A percentile compares a stretch with the other conserved stretches of the same genome.
Evolutionary conservation across 2,888 invertebrate genomes (phyloP).

Genomic region (Lapara coniferarum): DNA sequence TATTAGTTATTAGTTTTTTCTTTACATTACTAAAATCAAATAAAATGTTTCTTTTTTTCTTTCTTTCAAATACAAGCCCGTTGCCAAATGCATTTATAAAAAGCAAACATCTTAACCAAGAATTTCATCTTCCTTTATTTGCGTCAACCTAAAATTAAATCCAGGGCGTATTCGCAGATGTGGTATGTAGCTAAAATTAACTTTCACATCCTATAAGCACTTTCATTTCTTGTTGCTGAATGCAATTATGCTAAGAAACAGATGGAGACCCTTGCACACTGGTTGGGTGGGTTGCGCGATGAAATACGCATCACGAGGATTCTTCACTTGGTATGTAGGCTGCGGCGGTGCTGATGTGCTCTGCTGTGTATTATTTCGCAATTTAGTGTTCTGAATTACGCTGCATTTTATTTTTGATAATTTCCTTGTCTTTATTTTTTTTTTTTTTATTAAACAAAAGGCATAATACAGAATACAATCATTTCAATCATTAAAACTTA

Average conservation of each 20-base stretch:
- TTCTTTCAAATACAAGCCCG: neutral
- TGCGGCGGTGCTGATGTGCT: neutral
- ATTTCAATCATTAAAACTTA: too few species aligned
- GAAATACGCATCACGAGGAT: slow-evolving; percentile 2
- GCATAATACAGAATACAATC: too few species aligned
- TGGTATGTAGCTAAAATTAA: slow-evolving; percentile 25
- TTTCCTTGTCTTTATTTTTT: neutral
- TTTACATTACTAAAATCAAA: too few species aligned
- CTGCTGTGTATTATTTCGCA: neutral
- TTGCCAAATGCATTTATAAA: neutral
- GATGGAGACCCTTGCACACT: slow-evolving; percentile 4
- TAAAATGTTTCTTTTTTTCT: too few species aligned
- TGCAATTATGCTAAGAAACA: slow-evolving; percentile 23
- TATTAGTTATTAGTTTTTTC: too few species aligned
- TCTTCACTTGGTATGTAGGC: slow-evolving; percentile 5
- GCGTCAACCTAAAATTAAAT: slow-evolving; percentile 6
- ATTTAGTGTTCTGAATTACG: neutral
- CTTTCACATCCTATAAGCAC: slow-evolving; percentile 16
- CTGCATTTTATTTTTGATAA: neutral
- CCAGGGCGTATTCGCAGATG: slow-evolving; percentile 18
- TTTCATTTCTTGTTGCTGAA: slow-evolving; percentile 19
- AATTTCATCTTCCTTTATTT: slow-evolving; percentile 9
- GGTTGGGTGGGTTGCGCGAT: neutral
- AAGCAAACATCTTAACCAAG: neutral
- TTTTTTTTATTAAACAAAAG: too few species aligned